A percentile compares a stretch with the other conserved stretches of the same genome.
phyloP scores from a whole-genome alignment of 2,113 vertebrate species.

The Sciurus niger region DNA sequence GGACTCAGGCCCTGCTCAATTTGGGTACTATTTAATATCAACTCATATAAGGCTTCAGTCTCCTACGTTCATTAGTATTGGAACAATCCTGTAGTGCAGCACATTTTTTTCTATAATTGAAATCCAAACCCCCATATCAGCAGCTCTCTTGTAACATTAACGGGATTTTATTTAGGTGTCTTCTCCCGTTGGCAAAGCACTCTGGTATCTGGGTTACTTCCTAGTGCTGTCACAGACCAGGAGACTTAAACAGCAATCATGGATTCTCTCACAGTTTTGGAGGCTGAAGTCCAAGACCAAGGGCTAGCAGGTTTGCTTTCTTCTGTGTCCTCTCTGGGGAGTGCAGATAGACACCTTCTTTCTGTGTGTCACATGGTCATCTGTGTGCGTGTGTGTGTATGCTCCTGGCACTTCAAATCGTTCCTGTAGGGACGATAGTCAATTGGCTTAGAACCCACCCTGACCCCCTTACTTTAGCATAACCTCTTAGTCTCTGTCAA shows the following conservation, averaged over 20 bases:
- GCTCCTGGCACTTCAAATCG: fast-evolving
- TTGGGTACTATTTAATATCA: neutral
- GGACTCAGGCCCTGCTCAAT: neutral
- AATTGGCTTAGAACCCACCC: neutral
- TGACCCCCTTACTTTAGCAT: too few relatives aligned
- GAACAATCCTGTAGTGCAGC: neutral
- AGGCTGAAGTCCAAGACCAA: neutral
- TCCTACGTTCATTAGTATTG: neutral
- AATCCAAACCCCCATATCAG: neutral
- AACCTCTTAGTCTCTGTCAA: neutral
- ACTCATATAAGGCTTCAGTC: neutral
- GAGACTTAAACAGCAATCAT: neutral
- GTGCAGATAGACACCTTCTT: neutral
- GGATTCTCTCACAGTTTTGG: too few relatives aligned
- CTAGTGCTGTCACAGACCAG: fast-evolving
- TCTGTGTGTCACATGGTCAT: neutral
- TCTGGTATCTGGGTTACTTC: neutral
- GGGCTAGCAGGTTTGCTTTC: fast-evolving
- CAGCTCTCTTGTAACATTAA: neutral
- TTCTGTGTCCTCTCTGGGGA: too few relatives aligned
- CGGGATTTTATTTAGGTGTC: neutral
- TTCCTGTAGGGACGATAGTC: neutral
- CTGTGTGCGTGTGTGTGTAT: neutral
- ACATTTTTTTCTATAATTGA: neutral
- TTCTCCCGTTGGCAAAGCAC: neutral